phyloP scores from a whole-genome alignment of 2,113 vertebrate genomes.

The Felis catus region DNA sequence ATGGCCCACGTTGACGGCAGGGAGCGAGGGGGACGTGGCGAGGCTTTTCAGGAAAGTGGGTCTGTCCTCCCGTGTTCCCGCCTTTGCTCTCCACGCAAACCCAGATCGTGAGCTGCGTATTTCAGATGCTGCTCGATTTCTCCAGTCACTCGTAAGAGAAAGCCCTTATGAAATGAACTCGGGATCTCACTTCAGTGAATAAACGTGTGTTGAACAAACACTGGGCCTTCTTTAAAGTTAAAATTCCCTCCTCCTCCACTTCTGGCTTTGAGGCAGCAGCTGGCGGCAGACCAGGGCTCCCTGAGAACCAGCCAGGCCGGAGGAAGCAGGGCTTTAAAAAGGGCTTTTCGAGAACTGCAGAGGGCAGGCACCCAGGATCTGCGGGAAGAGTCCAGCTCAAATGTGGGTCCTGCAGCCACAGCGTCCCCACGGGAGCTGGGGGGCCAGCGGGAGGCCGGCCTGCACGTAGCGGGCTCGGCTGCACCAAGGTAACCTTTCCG shows the following conservation, averaged over 20 bases:
- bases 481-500: too few relatives aligned
- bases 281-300: background rate
- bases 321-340: background rate
- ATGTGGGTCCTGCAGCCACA: too few relatives aligned
- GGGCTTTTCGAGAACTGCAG: background rate
- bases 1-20: fast-evolving
- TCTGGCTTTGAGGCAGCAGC: background rate
- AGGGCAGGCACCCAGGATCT: too few relatives aligned
- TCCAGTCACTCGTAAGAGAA: too few relatives aligned
- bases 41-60: background rate
- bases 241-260: background rate
- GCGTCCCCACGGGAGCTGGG: too few relatives aligned
- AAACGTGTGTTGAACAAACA: too few relatives aligned
- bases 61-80: background rate
- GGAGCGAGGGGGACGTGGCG: background rate
- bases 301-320: background rate
- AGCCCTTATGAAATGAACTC: too few relatives aligned
- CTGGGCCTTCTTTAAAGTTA: background rate
- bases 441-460: background rate
- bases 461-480: background rate
- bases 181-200: background rate
- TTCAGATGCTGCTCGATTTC: background rate
- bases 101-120: background rate
- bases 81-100: too few relatives aligned
- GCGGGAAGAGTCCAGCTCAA: background rate